Percentiles rank a stretch among this genome's conserved stretches.
These are phyloP conservation scores for Coendou prehensilis DNA, from an alignment of 2,797 vertebrate genomes.

Conservation along the genomic window DNA sequence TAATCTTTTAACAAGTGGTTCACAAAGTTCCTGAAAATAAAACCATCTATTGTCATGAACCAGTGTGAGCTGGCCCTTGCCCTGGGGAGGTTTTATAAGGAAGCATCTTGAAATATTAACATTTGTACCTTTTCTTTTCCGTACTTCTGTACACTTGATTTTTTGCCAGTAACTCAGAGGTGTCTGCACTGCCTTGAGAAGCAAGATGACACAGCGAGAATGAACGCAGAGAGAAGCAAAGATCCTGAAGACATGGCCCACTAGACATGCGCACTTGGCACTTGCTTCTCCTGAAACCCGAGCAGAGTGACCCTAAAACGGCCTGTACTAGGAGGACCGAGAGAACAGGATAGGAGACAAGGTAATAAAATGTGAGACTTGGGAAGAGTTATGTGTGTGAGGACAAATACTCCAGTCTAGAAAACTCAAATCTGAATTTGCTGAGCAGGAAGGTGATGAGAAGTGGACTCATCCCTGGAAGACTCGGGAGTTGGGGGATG, in stretches of 20 bases:
- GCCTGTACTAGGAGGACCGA: not conserved
- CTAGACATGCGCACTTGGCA: not conserved
- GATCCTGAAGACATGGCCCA: not conserved
- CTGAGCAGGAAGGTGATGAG: not conserved
- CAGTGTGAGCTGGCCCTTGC: not conserved
- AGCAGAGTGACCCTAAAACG: not conserved
- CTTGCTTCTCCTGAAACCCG: not conserved
- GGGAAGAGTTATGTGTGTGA: not conserved
- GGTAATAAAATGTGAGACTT: not conserved
- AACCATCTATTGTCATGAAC: slow-evolving; percentile 1
- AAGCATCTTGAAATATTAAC: slow-evolving; percentile 48
- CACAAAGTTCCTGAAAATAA: slow-evolving; percentile 32
- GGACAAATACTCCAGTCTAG: not conserved
- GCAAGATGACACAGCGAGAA: not conserved
- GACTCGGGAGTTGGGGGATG: not conserved
- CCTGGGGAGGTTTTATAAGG: not conserved
- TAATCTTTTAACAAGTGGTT: not conserved
- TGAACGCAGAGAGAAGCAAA: not conserved
- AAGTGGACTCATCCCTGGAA: not conserved
- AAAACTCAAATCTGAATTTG: not conserved
- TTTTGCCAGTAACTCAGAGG: slow-evolving; percentile 20
- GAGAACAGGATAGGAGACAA: not conserved
- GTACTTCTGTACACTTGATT: not conserved
- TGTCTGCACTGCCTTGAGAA: not conserved
- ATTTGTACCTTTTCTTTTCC: not conserved